Conservation (phyloP, 2,113 vertebrate species). For the Chionis minor region DNA sequence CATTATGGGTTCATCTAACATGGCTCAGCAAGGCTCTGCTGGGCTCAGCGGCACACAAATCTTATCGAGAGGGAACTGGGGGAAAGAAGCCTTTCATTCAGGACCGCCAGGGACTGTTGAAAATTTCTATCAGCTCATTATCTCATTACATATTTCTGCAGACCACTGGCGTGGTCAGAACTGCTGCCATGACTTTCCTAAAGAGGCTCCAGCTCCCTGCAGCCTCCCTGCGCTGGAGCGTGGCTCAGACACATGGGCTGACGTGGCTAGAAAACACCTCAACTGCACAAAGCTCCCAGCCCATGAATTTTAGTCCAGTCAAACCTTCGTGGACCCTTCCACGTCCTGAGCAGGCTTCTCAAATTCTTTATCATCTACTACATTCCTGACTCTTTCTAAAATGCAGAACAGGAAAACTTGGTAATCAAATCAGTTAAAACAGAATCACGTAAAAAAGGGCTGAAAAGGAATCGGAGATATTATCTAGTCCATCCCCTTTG, state of each 20-base stretch:
- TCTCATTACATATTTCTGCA: background rate
- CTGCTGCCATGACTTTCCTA: background rate
- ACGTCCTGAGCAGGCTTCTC: background rate
- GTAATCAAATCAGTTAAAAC: background rate
- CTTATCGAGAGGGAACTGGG: background rate
- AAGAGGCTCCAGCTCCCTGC: background rate
- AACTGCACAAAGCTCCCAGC: background rate
- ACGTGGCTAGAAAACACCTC: background rate
- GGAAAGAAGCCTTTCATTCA: background rate
- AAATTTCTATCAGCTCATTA: background rate
- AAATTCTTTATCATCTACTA: background rate
- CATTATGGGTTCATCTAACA: rapidly evolving
- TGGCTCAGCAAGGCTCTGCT: background rate
- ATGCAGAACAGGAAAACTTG: background rate
- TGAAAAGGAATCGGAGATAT: background rate
- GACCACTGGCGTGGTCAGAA: background rate
- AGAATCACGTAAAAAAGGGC: background rate
- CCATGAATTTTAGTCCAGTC: background rate
- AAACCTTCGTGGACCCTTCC: background rate
- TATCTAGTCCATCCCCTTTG: background rate
- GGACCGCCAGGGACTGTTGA: background rate
- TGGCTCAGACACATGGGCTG: background rate
- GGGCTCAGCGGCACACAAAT: background rate
- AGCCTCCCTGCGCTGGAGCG: background rate
- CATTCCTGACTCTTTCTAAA: background rate